Evolutionary conservation across 2,113 vertebrate genomes (phyloP).

Genomic region (Ageneiosus marmoratus): DNA sequence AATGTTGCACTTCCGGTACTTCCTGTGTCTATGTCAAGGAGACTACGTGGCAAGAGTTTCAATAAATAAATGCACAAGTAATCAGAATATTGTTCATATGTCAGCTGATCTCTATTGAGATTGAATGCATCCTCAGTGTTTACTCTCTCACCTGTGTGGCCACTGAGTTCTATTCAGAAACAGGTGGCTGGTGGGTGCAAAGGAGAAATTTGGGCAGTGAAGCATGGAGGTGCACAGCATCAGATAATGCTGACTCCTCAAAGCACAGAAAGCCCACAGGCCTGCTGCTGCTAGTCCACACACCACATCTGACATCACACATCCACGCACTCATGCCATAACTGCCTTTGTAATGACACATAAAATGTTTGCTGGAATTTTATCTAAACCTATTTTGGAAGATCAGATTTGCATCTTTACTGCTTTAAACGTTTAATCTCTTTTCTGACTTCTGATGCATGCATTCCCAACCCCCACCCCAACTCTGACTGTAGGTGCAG

Average conservation of each 20-base stretch:
- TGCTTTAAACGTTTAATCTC: background rate
- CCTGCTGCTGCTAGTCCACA: slow-evolving; percentile 44
- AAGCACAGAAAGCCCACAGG: slow-evolving; percentile 63
- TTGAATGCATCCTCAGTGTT: slow-evolving; percentile 48
- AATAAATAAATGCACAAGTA: background rate
- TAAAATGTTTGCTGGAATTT: background rate
- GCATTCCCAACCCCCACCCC: slow-evolving; percentile 3
- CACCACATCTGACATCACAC: slow-evolving; percentile 51
- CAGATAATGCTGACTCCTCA: slow-evolving; percentile 67
- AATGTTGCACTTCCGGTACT: background rate
- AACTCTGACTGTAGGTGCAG: slow-evolving; percentile 12
- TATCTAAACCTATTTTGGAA: background rate
- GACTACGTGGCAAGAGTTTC: background rate
- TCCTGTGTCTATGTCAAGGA: slow-evolving; percentile 29
- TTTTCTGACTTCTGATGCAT: slow-evolving; percentile 24
- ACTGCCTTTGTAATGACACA: background rate
- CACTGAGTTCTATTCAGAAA: slow-evolving; percentile 53
- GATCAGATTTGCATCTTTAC: background rate
- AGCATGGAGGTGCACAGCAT: slow-evolving; percentile 69
- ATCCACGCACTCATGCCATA: background rate
- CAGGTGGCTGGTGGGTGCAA: slow-evolving; percentile 70
- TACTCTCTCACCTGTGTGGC: slow-evolving; percentile 52
- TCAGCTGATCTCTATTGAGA: background rate
- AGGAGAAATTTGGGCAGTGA: slow-evolving; percentile 60
- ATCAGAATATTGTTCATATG: background rate